A percentile compares a stretch with the other conserved stretches of the same genome.
phyloP scores from a whole-genome alignment of 2,888 invertebrate genomes.

The Eilema griseolum region DNA sequence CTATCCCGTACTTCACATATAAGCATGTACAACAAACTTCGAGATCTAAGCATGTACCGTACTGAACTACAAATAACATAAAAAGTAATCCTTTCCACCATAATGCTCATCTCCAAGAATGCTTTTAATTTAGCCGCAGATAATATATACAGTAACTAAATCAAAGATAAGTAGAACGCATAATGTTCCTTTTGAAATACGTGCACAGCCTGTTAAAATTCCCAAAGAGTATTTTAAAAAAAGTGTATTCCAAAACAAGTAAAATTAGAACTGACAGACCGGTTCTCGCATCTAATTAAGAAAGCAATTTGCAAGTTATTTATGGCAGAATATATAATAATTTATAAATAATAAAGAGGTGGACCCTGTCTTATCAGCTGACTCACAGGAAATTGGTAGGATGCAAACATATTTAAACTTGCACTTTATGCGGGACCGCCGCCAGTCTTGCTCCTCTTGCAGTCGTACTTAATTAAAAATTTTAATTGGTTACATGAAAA shows the following conservation, averaged over 20 bases:
- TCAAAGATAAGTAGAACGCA: conserved; percentile 36
- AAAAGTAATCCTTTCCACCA: not conserved
- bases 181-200: conserved; percentile 50
- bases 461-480: conserved; percentile 22
- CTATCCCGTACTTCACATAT: not conserved
- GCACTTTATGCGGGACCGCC: conserved; percentile 58
- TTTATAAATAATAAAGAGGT: conserved; percentile 72
- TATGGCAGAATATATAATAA: too few species aligned
- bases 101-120: not conserved
- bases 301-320: conserved; percentile 83
- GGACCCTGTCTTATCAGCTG: conserved; percentile 64
- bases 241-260: conserved; percentile 54
- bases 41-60: too few species aligned
- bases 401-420: conserved; percentile 58
- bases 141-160: conserved; percentile 19
- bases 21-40: not conserved
- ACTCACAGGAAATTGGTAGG: conserved; percentile 65
- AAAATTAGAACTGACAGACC: conserved; percentile 64
- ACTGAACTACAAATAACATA: not conserved
- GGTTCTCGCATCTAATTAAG: conserved; percentile 79
- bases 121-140: not conserved
- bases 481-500: conserved; percentile 23
- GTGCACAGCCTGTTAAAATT: conserved; percentile 41
- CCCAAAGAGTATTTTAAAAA: conserved; percentile 40
- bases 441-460: conserved; percentile 31